phyloP scores from a whole-genome alignment of 2,888 invertebrate genomes.

The Ophioninae sp. region DNA sequence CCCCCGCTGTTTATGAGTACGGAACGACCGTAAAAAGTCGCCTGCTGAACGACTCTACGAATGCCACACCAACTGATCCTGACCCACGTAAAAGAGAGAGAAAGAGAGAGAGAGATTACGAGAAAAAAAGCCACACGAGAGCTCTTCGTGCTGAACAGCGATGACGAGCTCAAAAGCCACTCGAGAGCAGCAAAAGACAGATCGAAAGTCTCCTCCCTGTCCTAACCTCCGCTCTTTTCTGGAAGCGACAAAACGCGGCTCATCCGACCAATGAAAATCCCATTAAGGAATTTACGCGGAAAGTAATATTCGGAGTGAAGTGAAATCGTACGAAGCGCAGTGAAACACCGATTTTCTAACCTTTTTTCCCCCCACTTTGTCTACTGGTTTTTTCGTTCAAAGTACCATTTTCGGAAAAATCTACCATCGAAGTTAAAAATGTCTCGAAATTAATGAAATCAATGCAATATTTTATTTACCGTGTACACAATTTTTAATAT shows the following conservation, averaged over 20 bases:
- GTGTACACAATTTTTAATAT: no score
- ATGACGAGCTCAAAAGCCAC: slow-evolving; percentile 54
- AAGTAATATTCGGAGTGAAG: neutral
- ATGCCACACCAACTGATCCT: slow-evolving; percentile 58
- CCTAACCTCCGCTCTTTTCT: no score
- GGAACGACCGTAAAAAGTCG: slow-evolving; percentile 68
- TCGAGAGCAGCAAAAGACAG: slow-evolving; percentile 31
- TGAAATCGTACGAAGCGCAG: neutral
- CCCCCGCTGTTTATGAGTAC: slow-evolving; percentile 65
- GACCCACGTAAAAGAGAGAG: slow-evolving; percentile 40
- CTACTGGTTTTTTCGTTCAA: no score
- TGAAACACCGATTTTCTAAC: no score
- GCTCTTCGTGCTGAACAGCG: slow-evolving; percentile 38
- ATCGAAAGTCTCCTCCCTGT: slow-evolving; percentile 45
- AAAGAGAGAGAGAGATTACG: slow-evolving; percentile 18
- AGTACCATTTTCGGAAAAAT: no score
- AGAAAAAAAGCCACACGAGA: slow-evolving; percentile 36
- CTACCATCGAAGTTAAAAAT: no score
- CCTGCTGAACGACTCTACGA: slow-evolving; percentile 59
- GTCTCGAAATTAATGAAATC: no score
- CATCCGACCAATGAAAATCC: slow-evolving; percentile 59
- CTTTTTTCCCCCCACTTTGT: no score
- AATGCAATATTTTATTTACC: no score
- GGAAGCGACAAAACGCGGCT: slow-evolving; percentile 52
- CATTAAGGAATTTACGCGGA: slow-evolving; percentile 56